phyloP scores from a whole-genome alignment of 2,113 vertebrate species.

The Loxodonta africana region DNA sequence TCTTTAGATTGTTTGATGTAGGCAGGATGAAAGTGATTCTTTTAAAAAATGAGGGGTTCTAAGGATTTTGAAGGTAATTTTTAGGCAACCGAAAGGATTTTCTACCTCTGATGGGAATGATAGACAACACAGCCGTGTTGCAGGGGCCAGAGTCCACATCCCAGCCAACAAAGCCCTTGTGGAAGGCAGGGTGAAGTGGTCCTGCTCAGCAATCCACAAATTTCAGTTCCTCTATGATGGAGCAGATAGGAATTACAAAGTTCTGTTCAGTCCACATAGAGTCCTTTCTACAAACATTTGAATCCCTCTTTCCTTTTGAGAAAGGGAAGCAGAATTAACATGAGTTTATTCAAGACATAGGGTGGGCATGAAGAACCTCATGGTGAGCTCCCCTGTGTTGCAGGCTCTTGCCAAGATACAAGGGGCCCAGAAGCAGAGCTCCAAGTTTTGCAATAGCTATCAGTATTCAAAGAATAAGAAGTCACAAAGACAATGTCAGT shows the following conservation, averaged over 20 bases:
- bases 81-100: not conserved
- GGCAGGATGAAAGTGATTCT: not conserved
- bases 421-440: not conserved
- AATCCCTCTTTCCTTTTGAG: not conserved
- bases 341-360: not conserved
- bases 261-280: not conserved
- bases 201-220: not conserved
- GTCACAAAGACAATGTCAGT: no score
- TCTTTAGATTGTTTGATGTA: not conserved
- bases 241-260: fast-evolving
- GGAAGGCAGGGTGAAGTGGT: no score
- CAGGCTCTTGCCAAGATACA: no score
- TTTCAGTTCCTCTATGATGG: fast-evolving
- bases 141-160: not conserved
- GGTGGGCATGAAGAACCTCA: no score
- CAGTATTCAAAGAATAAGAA: no score
- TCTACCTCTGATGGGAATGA: fast-evolving
- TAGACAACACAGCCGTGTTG: fast-evolving
- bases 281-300: not conserved
- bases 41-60: no score
- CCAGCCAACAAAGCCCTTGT: fast-evolving
- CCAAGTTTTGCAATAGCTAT: not conserved
- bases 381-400: not conserved
- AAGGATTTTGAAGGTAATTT: not conserved
- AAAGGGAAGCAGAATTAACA: not conserved